Base-by-base conservation (phyloP, 2,113 vertebrate genomes). In the Orthonyx spaldingii region DNA sequence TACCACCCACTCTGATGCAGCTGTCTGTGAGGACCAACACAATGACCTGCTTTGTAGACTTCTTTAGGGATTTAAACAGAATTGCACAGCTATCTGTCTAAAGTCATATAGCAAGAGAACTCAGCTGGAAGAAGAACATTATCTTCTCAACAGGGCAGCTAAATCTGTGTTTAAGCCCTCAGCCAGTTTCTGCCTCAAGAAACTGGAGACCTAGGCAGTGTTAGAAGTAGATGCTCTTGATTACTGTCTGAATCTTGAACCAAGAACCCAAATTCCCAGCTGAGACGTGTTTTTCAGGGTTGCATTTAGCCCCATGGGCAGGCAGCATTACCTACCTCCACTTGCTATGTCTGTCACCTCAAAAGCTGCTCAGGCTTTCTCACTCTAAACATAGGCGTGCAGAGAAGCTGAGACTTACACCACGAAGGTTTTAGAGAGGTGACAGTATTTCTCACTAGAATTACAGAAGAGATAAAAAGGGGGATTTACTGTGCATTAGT, bases 91-190 rank as follows among this genome's bases (percentile, higher is more conserved):
- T 90, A 49, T 93, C 63, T 80, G 11, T 93, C 83, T 95, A 41
- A 92, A 95, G 69, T 80, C 69, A 86, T 63, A 77, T 1, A 89
- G 57, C 64, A 81, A 80, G 33, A 84, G 35, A 93, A 86, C 59
- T 93, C 83, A 93, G 60, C 57, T 90, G 95, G 94, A 96, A 86
- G 76, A 90, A 1, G 3, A 94, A 60, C 27, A 39, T 93, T 90
- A 90, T 77, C 90, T 92, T 52, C 86, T 80, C 91, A 90, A 86
- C 52, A 84, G 76, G 68, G 56, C 27, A 86, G 52, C 64, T 89
- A 93, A 92, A 90, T 92, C 68, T 39, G 12, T 63, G 30, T 75
- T 80, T 90, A 75, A 93, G 56, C 39, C 66, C 68, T 84, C 80
- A 81, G 76, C 27, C 79, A 89, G 77, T 92, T 90, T 94, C 59